Conservation (phyloP, 2,888 invertebrate species). For the Rambutsinella grinnellia region DNA sequence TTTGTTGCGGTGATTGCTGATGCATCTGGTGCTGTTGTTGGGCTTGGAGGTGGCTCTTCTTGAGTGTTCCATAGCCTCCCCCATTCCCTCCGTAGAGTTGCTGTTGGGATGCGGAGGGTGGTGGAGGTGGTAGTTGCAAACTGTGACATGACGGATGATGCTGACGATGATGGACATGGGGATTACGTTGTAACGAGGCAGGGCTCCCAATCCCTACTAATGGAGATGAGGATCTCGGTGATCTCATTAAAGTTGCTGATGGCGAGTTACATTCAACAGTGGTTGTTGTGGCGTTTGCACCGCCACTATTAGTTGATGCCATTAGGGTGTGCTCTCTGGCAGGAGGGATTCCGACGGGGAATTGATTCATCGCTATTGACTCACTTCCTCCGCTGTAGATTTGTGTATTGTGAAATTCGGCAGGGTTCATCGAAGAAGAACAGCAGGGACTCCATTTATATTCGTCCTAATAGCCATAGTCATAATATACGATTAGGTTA, state of each 20-base stretch:
- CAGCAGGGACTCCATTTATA: conserved; percentile 64
- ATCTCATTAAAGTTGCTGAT: conserved; percentile 56
- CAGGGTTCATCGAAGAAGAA: conserved; percentile 53
- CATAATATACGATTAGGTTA: conserved; percentile 10
- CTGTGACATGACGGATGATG: conserved; percentile 52
- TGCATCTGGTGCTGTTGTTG: conserved; percentile 26
- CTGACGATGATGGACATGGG: conserved; percentile 47
- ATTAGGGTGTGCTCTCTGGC: conserved; percentile 40
- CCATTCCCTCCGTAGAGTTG: conserved; percentile 16
- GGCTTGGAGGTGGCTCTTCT: conserved; percentile 18
- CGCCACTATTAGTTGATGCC: conserved; percentile 16
- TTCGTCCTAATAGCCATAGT: conserved; percentile 58
- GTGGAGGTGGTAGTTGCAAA: conserved; percentile 32
- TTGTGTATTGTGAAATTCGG: conserved; percentile 59
- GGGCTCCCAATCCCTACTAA: conserved; percentile 61
- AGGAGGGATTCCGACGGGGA: conserved; percentile 58
- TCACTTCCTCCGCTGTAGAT: conserved; percentile 54
- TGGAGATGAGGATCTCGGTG: conserved; percentile 60
- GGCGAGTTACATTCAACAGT: conserved; percentile 59
- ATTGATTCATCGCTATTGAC: conserved; percentile 63
- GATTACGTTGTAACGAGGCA: conserved; percentile 45
- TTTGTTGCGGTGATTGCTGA: conserved; percentile 24
- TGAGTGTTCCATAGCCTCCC: conserved; percentile 41
- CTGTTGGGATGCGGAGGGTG: not conserved
- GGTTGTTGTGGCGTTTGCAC: conserved; percentile 15